phyloP scores from a whole-genome alignment of 2,888 invertebrate genomes.

The Philonicus albiceps region DNA sequence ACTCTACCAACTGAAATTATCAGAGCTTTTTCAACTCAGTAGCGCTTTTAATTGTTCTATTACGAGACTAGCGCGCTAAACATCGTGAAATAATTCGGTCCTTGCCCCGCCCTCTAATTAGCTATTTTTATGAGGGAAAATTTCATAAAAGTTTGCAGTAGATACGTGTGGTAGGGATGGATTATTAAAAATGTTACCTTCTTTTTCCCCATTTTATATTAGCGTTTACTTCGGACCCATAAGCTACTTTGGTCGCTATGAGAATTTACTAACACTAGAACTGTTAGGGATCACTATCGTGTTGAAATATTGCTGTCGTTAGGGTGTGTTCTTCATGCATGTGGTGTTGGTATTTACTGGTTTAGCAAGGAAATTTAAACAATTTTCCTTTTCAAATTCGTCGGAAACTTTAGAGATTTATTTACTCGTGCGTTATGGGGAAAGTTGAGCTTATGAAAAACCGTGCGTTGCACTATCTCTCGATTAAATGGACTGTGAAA shows the following conservation, averaged over 20 bases:
- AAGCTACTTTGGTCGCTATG: not conserved
- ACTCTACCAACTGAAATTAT: not conserved
- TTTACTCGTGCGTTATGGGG: not conserved
- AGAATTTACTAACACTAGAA: not conserved
- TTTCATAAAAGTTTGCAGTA: conserved; percentile 2
- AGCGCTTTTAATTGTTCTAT: conserved; percentile 23
- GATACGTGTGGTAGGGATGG: not conserved
- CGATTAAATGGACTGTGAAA: not conserved
- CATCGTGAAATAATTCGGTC: conserved; percentile 17
- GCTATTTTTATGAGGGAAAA: not conserved
- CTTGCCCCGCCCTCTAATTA: not conserved
- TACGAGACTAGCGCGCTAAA: conserved; percentile 4
- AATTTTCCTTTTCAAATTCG: not conserved
- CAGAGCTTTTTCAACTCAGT: not conserved
- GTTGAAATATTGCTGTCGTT: not conserved
- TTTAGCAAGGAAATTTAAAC: not conserved
- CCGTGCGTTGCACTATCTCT: not conserved
- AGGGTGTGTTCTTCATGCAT: not conserved
- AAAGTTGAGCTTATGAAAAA: not conserved
- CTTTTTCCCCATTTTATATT: not conserved
- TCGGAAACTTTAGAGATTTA: not conserved
- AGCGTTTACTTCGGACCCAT: not conserved
- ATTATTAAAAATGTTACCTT: not conserved
- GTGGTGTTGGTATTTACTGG: not conserved
- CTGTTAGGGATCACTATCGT: not conserved